Conservation (phyloP, 92 coral and sea anemone species). For the Epizoanthus rinbou region DNA sequence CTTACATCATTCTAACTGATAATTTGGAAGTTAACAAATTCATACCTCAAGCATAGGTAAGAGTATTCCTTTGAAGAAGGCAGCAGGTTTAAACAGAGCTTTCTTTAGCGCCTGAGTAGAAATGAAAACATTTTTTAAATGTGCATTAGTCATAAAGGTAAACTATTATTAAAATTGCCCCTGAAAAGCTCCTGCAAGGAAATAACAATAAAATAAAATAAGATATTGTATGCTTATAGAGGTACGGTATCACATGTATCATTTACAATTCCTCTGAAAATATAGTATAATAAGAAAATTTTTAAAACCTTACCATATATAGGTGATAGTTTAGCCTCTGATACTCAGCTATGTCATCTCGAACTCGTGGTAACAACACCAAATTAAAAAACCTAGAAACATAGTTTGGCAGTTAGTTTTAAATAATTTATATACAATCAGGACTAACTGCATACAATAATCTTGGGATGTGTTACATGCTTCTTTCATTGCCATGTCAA, state of each 20-base stretch:
- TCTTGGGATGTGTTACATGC: too few species aligned
- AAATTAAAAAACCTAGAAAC: slow-evolving; percentile 83
- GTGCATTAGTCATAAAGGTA: background rate
- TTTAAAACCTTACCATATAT: slow-evolving; percentile 70
- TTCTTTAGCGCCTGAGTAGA: slow-evolving; percentile 80
- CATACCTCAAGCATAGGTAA: slow-evolving; percentile 95
- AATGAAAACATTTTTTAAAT: background rate
- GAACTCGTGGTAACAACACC: slow-evolving; percentile 84
- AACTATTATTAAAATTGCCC: background rate
- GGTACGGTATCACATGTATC: too few species aligned
- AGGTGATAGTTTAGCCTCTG: slow-evolving; percentile 96
- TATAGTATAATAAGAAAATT: background rate
- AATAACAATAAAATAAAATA: too few species aligned
- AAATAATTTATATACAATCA: too few species aligned
- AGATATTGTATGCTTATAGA: too few species aligned
- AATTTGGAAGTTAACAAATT: background rate
- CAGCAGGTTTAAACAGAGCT: slow-evolving; percentile 97
- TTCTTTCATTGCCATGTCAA: too few species aligned
- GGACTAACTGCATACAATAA: too few species aligned
- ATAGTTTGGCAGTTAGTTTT: background rate
- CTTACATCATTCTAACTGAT: background rate
- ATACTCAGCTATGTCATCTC: slow-evolving; percentile 97
- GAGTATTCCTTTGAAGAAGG: slow-evolving; percentile 94
- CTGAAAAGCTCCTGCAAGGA: too few species aligned
- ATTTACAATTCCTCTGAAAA: too few species aligned